Evolutionary conservation across 2,113 vertebrate genomes (phyloP).

Genomic region (Zosterops japonicus): DNA sequence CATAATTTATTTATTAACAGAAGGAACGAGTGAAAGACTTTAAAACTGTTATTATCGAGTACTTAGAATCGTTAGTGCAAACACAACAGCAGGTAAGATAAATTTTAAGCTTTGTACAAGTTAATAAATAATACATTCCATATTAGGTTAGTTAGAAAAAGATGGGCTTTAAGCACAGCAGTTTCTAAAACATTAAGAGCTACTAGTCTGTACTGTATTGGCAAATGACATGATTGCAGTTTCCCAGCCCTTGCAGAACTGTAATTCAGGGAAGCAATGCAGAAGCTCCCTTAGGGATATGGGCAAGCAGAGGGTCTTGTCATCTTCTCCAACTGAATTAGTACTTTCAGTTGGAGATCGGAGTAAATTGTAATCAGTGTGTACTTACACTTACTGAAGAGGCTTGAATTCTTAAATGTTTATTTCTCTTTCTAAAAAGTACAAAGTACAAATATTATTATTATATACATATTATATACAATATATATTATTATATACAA

Average conservation of each 20-base stretch:
- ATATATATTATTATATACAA: no score
- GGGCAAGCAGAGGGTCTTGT: background rate
- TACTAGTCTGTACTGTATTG: background rate
- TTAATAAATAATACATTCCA: background rate
- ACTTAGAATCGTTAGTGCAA: constrained; percentile 95
- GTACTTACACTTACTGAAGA: background rate
- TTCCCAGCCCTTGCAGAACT: background rate
- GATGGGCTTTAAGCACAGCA: background rate
- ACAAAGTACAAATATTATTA: no score
- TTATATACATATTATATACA: no score
- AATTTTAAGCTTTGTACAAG: background rate
- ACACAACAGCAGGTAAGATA: constrained; percentile 94
- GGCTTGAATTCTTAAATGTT: background rate
- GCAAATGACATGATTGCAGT: background rate
- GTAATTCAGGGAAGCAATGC: background rate
- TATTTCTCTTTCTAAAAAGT: background rate
- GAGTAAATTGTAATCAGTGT: background rate
- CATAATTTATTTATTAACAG: constrained; percentile 75
- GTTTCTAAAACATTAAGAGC: background rate
- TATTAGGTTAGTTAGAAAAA: background rate
- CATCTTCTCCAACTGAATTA: background rate
- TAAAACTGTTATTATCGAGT: constrained; percentile 93
- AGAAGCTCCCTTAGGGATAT: background rate
- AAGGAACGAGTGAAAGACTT: constrained; percentile 97
- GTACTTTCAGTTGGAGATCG: background rate